A percentile compares a stretch with the other conserved stretches of the same genome.
These are phyloP conservation scores for Sula dactylatra DNA, from an alignment of 2,113 vertebrate species.

Conservation along the genomic window DNA sequence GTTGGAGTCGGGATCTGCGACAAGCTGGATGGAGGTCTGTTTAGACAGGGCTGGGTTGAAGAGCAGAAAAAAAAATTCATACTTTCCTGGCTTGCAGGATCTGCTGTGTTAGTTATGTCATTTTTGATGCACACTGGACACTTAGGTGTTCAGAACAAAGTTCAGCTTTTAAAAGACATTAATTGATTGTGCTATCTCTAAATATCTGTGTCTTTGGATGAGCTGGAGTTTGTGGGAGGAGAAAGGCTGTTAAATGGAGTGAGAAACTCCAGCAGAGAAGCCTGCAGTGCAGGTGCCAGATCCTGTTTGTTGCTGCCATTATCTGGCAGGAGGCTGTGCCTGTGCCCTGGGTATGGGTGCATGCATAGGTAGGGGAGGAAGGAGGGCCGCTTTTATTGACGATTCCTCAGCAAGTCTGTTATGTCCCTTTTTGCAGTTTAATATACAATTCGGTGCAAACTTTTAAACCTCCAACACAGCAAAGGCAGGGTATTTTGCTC, in stretches of 20 bases:
- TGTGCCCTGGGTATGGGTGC: rapidly evolving
- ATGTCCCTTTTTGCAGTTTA: neutral
- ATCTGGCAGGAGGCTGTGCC: neutral
- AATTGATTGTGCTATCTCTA: neutral
- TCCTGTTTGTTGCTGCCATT: neutral
- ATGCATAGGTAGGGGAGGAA: rapidly evolving
- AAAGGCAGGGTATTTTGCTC: neutral
- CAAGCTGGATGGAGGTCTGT: neutral
- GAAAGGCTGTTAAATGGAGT: neutral
- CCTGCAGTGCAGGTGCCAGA: neutral
- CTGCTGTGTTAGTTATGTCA: neutral
- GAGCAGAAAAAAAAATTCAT: neutral
- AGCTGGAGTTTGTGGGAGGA: neutral
- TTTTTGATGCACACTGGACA: neutral
- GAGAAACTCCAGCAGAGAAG: neutral
- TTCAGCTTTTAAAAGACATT: neutral
- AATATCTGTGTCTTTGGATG: neutral
- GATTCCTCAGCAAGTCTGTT: neutral
- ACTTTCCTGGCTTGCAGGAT: neutral
- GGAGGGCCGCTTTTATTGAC: neutral
- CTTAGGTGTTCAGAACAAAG: neutral
- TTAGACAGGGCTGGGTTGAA: neutral
- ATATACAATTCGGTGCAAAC: neutral
- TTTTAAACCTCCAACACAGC: neutral
- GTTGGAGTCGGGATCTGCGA: neutral